Base-by-base conservation (phyloP, 2,797 vertebrate genomes). In the Protosalanx chinensis region DNA sequence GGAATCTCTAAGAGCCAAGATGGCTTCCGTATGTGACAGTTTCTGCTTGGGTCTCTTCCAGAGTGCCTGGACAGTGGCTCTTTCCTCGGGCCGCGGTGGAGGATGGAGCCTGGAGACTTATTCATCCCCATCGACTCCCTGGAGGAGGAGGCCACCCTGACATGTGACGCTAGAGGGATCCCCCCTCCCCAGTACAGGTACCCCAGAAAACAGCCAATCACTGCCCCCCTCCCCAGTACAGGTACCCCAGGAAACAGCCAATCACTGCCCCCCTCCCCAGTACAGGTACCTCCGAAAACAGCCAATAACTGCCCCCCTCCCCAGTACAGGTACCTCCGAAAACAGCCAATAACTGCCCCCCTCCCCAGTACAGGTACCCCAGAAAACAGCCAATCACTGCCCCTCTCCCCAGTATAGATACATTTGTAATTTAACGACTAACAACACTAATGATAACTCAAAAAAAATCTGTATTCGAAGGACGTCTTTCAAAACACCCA, bases 61-160 rank as follows among this genome's bases (percentile, higher is more conserved):
- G 92, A 92, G 58, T 90, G 89, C 81, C 73, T 90, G 86, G 91
- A 93, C 78, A 89, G 89, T 64, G 90, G 88, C 20, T 86, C 88
- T 6, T 93, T 86, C 71, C 89, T 91, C 68, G 91, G 92, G 35
- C 92, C 92, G 18, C 89, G 87, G 75, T 94, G 93, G 92, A 84
- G 92, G 68, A 92, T 92, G 91, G 92, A 93, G 78, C 93, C 93
- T 1, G 91, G 88, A 20, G 92, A 93, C 78, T 79, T 94, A 77
- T 93, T 91, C 46, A 91, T 93, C 72, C 92, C 93, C 1, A 81
- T 91, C 0, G 92, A 92, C 67, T 88, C 89, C 68, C 89, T 91
- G 32, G 92, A 93, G 35, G 91, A 92, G 81, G 92, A 93, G 78
- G 92, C 91, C 3, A 93, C 92, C 6, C 79, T 94, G 78, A 90